Evolutionary conservation across 2,113 vertebrate genomes (phyloP).

Genomic region (Malurus alboscapulatus): DNA sequence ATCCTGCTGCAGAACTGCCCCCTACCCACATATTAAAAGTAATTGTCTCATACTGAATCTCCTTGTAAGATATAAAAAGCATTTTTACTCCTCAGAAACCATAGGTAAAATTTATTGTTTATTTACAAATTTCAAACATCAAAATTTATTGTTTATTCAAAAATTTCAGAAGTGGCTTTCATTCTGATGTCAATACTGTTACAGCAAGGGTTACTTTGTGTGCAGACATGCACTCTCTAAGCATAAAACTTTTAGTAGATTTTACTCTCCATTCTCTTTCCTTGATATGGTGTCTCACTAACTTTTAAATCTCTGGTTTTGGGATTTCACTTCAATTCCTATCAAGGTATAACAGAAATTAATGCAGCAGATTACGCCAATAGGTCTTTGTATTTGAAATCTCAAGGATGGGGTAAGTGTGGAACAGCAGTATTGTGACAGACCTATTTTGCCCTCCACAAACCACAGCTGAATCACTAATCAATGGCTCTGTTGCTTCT

Average conservation of each 20-base stretch:
- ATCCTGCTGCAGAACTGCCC: background rate
- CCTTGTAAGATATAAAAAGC: background rate
- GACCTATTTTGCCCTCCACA: fast-evolving
- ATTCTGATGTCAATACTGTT: background rate
- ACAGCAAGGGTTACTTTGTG: background rate
- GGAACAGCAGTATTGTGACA: background rate
- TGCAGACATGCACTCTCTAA: background rate
- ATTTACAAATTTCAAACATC: background rate
- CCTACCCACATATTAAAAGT: background rate
- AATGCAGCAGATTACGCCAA: background rate
- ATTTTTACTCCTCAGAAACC: background rate
- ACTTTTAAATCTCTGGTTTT: background rate
- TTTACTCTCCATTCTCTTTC: background rate
- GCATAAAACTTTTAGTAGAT: background rate
- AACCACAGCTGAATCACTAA: background rate
- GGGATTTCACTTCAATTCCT: background rate
- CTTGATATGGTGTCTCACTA: background rate
- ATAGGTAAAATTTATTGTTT: background rate
- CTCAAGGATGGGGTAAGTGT: background rate
- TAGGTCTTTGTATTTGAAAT: background rate
- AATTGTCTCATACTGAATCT: background rate
- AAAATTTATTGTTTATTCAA: background rate
- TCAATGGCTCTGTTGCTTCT: background rate
- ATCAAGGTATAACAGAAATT: background rate
- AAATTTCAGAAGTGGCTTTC: background rate